These are phyloP conservation scores for Drosophila mojavensis DNA, from an alignment of 1,140 invertebrate genomes.

Conservation along the genomic window DNA sequence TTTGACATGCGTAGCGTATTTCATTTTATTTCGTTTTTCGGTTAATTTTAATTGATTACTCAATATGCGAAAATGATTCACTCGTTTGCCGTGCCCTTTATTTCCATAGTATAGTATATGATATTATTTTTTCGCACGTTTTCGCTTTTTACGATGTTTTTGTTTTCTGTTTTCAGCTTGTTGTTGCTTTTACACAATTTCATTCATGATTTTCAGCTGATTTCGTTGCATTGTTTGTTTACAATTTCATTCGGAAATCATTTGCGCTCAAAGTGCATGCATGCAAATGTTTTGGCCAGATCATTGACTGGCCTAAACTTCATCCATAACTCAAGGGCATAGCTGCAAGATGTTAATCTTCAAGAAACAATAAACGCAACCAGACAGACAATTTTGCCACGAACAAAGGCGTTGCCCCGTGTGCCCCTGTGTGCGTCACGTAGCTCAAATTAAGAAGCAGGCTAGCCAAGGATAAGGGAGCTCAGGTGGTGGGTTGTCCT, in stretches of 20 bases:
- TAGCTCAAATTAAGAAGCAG: slow-evolving; percentile 68
- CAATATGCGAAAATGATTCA: slow-evolving; percentile 73
- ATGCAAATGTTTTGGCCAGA: slow-evolving; percentile 46
- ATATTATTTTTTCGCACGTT: slow-evolving; percentile 56
- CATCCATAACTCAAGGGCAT: slow-evolving; percentile 51
- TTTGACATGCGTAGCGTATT: slow-evolving; percentile 48
- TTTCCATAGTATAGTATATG: slow-evolving; percentile 18
- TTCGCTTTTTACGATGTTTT: slow-evolving; percentile 58
- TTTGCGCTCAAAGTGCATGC: slow-evolving; percentile 9
- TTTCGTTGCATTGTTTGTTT: slow-evolving; percentile 30
- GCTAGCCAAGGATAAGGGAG: slow-evolving; percentile 28
- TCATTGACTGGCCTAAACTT: slow-evolving; percentile 52
- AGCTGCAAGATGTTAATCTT: slow-evolving; percentile 63
- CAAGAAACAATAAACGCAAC: slow-evolving; percentile 64
- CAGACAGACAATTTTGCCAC: slow-evolving; percentile 34
- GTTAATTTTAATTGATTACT: slow-evolving; percentile 82
- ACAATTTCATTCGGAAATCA: slow-evolving; percentile 13
- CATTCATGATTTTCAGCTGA: slow-evolving; percentile 72
- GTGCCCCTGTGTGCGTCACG: slow-evolving; percentile 43
- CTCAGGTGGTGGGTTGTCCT: slow-evolving; percentile 47
- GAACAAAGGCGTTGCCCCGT: slow-evolving; percentile 47
- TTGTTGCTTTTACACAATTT: slow-evolving; percentile 49
- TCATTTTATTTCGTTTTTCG: slow-evolving; percentile 69
- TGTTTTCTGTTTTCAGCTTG: slow-evolving; percentile 16
- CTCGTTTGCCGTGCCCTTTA: slow-evolving; percentile 25